phyloP scores from a whole-genome alignment of 2,113 vertebrate species.

The Dasyprocta punctata region DNA sequence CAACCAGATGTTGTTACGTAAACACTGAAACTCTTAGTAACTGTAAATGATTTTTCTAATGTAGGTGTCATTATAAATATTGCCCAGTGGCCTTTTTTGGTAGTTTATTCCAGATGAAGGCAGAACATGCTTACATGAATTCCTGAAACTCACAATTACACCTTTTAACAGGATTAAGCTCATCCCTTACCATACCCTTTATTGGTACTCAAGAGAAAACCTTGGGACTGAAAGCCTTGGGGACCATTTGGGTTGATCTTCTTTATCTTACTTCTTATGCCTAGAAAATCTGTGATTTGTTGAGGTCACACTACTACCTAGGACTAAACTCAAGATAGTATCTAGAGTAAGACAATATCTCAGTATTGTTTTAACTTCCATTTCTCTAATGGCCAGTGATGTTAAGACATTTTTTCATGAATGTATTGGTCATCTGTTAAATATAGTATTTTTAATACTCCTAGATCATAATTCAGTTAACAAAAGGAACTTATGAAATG shows the following conservation, averaged over 20 bases:
- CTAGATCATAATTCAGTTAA: background rate
- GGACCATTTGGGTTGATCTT: background rate
- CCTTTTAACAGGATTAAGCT: background rate
- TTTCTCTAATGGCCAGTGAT: background rate
- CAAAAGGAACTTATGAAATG: background rate
- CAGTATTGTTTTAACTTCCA: background rate
- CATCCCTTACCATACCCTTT: background rate
- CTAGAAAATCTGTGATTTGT: background rate
- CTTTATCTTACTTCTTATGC: background rate
- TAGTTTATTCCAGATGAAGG: background rate
- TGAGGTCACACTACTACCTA: background rate
- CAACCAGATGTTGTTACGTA: slow-evolving; percentile 66
- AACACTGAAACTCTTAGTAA: slow-evolving; percentile 48
- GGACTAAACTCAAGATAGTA: background rate
- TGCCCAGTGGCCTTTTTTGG: slow-evolving; percentile 26
- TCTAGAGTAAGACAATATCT: background rate
- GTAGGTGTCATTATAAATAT: slow-evolving; percentile 25
- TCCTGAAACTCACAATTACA: background rate
- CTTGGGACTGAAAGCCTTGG: background rate
- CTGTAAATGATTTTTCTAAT: slow-evolving; percentile 36
- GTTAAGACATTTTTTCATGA: background rate
- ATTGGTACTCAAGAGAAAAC: background rate
- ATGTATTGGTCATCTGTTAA: background rate
- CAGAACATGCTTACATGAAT: background rate
- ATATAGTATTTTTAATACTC: slow-evolving; percentile 42